Evolutionary conservation across 2,888 invertebrate genomes (phyloP).

Genomic region (Elegia similella): DNA sequence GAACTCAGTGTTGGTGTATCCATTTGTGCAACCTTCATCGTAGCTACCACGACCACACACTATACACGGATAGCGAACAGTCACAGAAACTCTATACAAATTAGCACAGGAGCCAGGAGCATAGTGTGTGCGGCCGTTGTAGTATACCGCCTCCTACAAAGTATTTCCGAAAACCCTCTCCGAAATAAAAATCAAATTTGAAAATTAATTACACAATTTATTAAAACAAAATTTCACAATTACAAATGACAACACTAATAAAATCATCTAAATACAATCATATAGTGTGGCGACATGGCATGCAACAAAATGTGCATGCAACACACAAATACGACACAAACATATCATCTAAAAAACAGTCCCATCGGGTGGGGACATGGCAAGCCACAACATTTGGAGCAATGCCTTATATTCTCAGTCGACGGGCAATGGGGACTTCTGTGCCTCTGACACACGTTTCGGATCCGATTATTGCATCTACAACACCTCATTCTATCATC

Average conservation of each 20-base stretch:
- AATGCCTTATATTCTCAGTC: slow-evolving; percentile 27
- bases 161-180: too few species aligned
- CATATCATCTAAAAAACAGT: slow-evolving; percentile 40
- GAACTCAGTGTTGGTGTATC: too few species aligned
- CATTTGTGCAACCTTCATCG: too few species aligned
- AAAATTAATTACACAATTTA: neutral
- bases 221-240: slow-evolving; percentile 4
- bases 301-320: slow-evolving; percentile 15
- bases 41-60: too few species aligned
- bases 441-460: slow-evolving; percentile 17
- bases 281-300: neutral
- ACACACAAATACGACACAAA: slow-evolving; percentile 16
- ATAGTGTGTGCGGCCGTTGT: too few species aligned
- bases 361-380: slow-evolving; percentile 49
- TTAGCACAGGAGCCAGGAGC: too few species aligned
- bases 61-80: too few species aligned
- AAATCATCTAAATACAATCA: neutral
- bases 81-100: too few species aligned
- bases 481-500: slow-evolving; percentile 32
- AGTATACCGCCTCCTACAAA: too few species aligned
- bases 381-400: slow-evolving; percentile 41
- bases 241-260: slow-evolving; percentile 14
- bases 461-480: slow-evolving; percentile 29
- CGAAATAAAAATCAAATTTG: neutral
- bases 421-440: slow-evolving; percentile 6